Evolutionary conservation across 2,888 invertebrate species (phyloP).

Genomic region (Aporophyla nigra): DNA sequence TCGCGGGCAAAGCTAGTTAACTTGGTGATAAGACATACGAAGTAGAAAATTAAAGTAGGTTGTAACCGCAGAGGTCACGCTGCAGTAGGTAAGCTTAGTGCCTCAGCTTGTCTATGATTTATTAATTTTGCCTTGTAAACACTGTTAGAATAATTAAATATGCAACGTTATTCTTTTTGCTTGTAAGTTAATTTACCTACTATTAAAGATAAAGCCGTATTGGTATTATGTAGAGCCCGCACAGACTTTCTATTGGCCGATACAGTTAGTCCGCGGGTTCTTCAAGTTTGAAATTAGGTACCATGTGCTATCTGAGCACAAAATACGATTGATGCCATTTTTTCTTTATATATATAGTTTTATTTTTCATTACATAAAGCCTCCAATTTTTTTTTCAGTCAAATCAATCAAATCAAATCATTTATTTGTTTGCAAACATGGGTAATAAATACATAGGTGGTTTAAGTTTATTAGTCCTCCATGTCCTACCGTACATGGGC

Average conservation of each 20-base stretch:
- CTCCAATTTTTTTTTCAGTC: not conserved
- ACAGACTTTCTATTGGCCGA: too few species aligned
- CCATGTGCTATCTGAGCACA: not conserved
- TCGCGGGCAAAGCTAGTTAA: too few species aligned
- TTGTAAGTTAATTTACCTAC: not conserved
- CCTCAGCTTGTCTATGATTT: not conserved
- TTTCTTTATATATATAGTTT: not conserved
- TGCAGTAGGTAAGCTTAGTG: not conserved
- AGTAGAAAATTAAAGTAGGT: too few species aligned
- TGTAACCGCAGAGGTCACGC: too few species aligned
- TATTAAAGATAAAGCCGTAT: not conserved
- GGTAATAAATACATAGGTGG: too few species aligned
- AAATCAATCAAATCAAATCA: too few species aligned
- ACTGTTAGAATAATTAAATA: not conserved
- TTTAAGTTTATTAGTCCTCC: too few species aligned
- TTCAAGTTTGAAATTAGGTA: not conserved
- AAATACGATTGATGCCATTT: not conserved
- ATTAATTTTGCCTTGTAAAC: constrained; percentile 1
- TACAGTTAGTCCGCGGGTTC: too few species aligned
- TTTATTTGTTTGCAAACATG: too few species aligned
- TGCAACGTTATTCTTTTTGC: not conserved
- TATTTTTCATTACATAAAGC: not conserved
- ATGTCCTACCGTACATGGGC: too few species aligned
- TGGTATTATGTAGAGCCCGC: not conserved
- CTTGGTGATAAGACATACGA: too few species aligned